A percentile compares a stretch with the other conserved stretches of the same genome.
Evolutionary conservation across 2,888 invertebrate species (phyloP).

Genomic region (Melinaea marsaeus): DNA sequence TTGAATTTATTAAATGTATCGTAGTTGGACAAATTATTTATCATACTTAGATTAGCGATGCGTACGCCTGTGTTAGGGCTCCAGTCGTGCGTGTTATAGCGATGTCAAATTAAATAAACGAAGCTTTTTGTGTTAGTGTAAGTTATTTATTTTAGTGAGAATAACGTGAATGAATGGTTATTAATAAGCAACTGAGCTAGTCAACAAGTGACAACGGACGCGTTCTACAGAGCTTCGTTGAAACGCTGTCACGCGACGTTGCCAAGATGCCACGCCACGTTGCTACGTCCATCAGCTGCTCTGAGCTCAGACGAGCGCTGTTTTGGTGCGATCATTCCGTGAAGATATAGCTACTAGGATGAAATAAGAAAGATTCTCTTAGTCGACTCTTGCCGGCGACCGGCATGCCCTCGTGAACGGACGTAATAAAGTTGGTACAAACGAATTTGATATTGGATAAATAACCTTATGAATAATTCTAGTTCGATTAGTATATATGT

Average conservation of each 20-base stretch:
- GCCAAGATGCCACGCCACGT: no score
- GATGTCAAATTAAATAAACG: constrained; percentile 56
- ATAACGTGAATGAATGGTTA: constrained; percentile 56
- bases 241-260: constrained; percentile 37
- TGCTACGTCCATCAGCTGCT: constrained; percentile 8
- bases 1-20: constrained; percentile 55
- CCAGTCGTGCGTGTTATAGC: constrained; percentile 38
- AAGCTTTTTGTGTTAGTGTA: constrained; percentile 58
- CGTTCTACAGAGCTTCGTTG: constrained; percentile 47
- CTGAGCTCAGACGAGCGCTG: constrained; percentile 48
- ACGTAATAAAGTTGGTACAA: constrained; percentile 65
- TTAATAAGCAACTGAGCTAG: constrained; percentile 73
- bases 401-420: constrained; percentile 28
- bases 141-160: constrained; percentile 76
- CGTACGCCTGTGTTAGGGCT: constrained; percentile 40
- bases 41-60: constrained; percentile 51
- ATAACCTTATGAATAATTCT: constrained; percentile 55
- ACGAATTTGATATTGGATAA: constrained; percentile 58
- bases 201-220: constrained; percentile 57
- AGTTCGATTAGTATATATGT: constrained; percentile 56
- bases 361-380: constrained; percentile 28
- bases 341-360: constrained; percentile 46
- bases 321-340: constrained; percentile 30
- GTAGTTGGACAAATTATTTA: constrained; percentile 74
- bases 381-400: constrained; percentile 22